Evolutionary conservation across 2,888 invertebrate species (phyloP), one percentile per base, ranked within the genome.

Genomic region (Agriopis aurantiaria): DNA sequence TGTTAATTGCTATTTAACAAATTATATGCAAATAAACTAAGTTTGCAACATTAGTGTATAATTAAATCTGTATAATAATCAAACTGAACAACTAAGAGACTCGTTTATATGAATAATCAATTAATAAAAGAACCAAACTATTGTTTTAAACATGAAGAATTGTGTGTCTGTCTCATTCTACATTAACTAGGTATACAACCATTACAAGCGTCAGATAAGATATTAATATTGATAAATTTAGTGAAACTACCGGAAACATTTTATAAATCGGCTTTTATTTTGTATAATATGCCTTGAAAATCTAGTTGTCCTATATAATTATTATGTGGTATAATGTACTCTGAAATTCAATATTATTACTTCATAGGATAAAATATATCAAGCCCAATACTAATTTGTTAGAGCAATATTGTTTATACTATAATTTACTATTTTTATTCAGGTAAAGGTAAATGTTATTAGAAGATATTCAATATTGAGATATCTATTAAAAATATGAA

Each of bases 21-120:
- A 91, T 92, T 90, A 90, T 91, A 84, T 91, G 93, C 92, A 93
- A 93, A 93, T 94, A 93, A 94, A 94, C 93, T 93, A 90, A 92
- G 84, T 91, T 92, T 86, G 91, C 92, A 93, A 94, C 93, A 89
- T 92, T 92, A 78, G 85, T 88, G 89, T 93, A n/a, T n/a, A 85
- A 90, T 90, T 90, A 91, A 81, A 91, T 89, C 90, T 75, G 70
- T 90, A 90, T 88, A 83, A 85, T 89, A 85, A 82, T 58, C 33
- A 87, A 93, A 93, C 89, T 90, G 90, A 93, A 93, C 89, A 92
- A 91, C 90, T 87, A 87, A 92, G 86, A 89, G 83, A 88, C 82
- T 90, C 91, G 91, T 92, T 5, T 33, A 92, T 93, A 91, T 91
- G 89, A 92, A 92, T 89, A 90, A 90, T 90, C 10, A 59, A 51